Evolutionary conservation across 1,140 invertebrate genomes (phyloP), one percentile per base, ranked within the genome.

Genomic region (Bombus fervidus): DNA sequence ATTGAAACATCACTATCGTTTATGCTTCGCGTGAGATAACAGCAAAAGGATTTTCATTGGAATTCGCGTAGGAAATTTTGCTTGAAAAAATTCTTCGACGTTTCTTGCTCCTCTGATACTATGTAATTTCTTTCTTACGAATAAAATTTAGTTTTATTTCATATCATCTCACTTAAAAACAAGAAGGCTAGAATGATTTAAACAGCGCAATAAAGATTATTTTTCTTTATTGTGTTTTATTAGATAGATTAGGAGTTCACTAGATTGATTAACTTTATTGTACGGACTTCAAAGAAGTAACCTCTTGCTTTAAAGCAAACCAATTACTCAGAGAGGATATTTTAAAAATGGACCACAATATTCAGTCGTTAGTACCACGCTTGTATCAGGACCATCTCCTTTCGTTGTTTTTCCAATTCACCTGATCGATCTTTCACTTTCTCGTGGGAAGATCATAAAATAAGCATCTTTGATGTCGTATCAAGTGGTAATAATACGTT

Each of bases 1-100:
- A 84, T 43, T 71, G 28, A 37, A 84, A 57, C 57, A 28, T 59
- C 76, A 69, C 53, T 79, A 71, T 43, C 43, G 39, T 79, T 82
- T 71, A 78, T 37, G 5, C 25, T 59, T 78, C n/a, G 37, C 15
- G 3, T 69, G 10, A 53, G 25, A 53, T 66, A 83, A 75, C 34
- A 8, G 2, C 6, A 10, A 5, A 2, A 28, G 31, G 39, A 75
- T 34, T 64, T 37, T 25, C 25, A 74, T 41, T 47, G 9, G 10
- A 31, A 25, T 0, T 1, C 34, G 2, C 9, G 0, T 34, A 13
- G 10, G 47, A 74, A 43, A 74, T 18, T 18, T 22, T 47, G 18
- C 8, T 77, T 6, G 41, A 28, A 37, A 39, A 41, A 43, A 15
- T 43, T 31, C 2, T 12, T 22, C 59, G 0, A 77, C 15, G 5